Base-by-base conservation (phyloP, 92 coral and sea anemone species). In the Phenganax subtilis region DNA sequence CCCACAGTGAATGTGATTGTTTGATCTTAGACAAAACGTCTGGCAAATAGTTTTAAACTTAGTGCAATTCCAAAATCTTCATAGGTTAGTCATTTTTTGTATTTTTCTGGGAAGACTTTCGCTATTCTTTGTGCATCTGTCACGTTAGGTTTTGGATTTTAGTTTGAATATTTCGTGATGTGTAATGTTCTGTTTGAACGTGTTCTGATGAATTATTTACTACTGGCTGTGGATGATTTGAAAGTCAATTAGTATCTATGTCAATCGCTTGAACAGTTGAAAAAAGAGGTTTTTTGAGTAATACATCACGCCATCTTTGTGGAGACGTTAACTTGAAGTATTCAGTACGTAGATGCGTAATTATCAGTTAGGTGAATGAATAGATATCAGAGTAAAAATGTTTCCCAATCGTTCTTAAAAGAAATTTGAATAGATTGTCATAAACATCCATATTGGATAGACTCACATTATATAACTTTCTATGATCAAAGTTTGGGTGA, bases 211-310 rank as follows among this genome's bases (percentile, higher is more conserved):
- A 76, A 76, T 76, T 56, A 76, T 76, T 76, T 28, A 76, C 67
- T 54, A 27, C 4, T 75, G 80, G 1, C 70, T 58, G 30, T 7
- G 76, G 54, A 37, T 54, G 51, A 54, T 74, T 74, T 74, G 57
- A 76, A 60, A 76, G 81, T 76, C 81, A 76, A 57, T 76, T 76
- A 76, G 81, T 58, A 76, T 76, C 71, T 29, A 37, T 76, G 65
- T 17, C 70, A 58, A 16, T 76, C 57, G 8, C 8, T 76, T 57
- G 69, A 20, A 53, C 81, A 30, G 69, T 57, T n/a, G 30, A 12
- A 28, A 51, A 59, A 59, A 76, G 20, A n/a, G 81, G 81, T 70
- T 76, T 76, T 76, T 12, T 57, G 7, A 68, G 28, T 64, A 76
- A 76, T 76, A 16, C 54, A 12, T 68, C 15, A 68, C 73, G 31